These are phyloP conservation scores for Amphiura filiformis DNA, from an alignment of 35 echinoderm and acorn worm species.

Conservation along the genomic window DNA sequence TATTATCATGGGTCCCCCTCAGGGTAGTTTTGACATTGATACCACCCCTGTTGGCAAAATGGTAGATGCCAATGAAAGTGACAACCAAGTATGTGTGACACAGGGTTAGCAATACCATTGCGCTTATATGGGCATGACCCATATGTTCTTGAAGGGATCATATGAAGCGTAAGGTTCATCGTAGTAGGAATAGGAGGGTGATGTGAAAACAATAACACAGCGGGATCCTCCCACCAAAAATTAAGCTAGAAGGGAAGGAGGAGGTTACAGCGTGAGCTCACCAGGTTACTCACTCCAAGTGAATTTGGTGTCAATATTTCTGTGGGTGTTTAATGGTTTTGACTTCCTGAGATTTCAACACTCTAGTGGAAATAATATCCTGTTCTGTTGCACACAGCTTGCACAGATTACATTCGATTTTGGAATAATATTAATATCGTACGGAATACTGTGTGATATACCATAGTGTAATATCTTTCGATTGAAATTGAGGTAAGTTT, in stretches of 20 bases:
- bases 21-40: neutral
- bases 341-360: neutral
- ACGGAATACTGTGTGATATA: no score
- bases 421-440: no score
- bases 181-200: neutral
- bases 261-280: neutral
- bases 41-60: neutral
- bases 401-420: no score
- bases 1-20: neutral
- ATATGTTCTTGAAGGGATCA: neutral
- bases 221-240: neutral
- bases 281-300: neutral
- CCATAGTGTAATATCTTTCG: no score
- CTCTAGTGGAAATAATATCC: no score
- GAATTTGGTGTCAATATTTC: neutral
- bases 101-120: constrained; percentile 10
- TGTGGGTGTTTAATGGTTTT: neutral
- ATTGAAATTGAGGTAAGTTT: no score
- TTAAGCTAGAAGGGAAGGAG: neutral
- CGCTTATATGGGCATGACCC: constrained; percentile 13
- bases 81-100: neutral
- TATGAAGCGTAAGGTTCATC: neutral
- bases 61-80: constrained; percentile 3
- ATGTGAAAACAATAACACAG: neutral
- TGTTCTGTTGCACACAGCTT: no score